Percentiles rank a stretch among this genome's conserved stretches.
Conservation (phyloP, 2,797 vertebrate species). For the Pangasius djambal region DNA sequence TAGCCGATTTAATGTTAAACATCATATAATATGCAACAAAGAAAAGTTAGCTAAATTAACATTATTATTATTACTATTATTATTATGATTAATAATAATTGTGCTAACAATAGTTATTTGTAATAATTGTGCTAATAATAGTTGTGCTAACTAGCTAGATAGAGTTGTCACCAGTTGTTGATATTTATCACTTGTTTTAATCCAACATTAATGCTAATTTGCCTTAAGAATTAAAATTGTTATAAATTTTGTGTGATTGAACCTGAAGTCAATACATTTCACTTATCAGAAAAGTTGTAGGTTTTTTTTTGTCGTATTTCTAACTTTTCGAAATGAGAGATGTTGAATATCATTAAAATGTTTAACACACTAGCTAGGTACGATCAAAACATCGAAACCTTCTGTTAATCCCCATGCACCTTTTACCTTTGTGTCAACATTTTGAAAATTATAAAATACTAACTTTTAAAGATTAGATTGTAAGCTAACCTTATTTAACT, state of each 20-base stretch:
- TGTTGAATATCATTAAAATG: neutral
- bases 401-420: neutral
- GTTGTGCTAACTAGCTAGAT: neutral
- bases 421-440: neutral
- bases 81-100: neutral
- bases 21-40: neutral
- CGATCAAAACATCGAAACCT: neutral
- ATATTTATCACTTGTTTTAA: neutral
- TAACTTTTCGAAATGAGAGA: neutral
- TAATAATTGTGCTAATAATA: neutral
- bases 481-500: neutral
- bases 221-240: too few species aligned
- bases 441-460: too few species aligned
- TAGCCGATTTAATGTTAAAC: neutral
- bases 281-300: too few species aligned
- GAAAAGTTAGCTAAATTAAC: neutral
- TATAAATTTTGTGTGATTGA: neutral
- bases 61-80: neutral
- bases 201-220: neutral
- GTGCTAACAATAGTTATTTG: neutral
- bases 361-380: neutral
- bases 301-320: neutral
- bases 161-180: neutral
- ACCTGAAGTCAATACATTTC: neutral
- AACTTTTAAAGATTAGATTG: neutral